Evolutionary conservation across 1,140 invertebrate genomes (phyloP).

Genomic region (Meloidogyne hapla): DNA sequence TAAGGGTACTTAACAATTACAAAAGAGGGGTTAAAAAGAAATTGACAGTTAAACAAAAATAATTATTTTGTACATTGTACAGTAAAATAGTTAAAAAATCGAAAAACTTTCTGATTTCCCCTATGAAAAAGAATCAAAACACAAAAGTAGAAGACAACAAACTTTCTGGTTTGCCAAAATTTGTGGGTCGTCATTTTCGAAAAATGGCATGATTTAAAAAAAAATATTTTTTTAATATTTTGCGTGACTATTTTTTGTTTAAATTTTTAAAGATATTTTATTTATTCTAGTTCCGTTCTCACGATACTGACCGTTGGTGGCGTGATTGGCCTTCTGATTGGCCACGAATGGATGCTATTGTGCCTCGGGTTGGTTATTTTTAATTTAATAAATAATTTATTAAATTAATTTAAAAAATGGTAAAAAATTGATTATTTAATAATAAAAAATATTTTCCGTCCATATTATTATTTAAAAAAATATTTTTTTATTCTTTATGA

Average conservation of each 20-base stretch:
- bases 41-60: conserved; percentile 1
- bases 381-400: not conserved
- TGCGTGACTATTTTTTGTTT: not conserved
- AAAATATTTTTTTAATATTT: not conserved
- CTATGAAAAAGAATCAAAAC: not conserved
- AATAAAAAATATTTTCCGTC: too few species aligned
- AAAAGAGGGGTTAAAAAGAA: not conserved
- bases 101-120: not conserved
- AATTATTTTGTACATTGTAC: too few species aligned
- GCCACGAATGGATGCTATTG: conserved; percentile 61
- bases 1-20: not conserved
- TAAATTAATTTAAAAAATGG: too few species aligned
- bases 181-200: not conserved
- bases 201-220: not conserved
- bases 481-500: not conserved
- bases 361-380: conserved; percentile 56
- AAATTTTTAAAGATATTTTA: not conserved
- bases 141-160: not conserved
- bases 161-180: not conserved
- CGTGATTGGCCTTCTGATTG: conserved; percentile 61
- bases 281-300: conserved; percentile 56
- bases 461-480: too few species aligned
- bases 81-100: too few species aligned
- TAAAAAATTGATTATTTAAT: too few species aligned
- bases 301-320: conserved; percentile 57